Conservation (phyloP, 2,113 vertebrate genomes). For the Psittacus erithacus region DNA sequence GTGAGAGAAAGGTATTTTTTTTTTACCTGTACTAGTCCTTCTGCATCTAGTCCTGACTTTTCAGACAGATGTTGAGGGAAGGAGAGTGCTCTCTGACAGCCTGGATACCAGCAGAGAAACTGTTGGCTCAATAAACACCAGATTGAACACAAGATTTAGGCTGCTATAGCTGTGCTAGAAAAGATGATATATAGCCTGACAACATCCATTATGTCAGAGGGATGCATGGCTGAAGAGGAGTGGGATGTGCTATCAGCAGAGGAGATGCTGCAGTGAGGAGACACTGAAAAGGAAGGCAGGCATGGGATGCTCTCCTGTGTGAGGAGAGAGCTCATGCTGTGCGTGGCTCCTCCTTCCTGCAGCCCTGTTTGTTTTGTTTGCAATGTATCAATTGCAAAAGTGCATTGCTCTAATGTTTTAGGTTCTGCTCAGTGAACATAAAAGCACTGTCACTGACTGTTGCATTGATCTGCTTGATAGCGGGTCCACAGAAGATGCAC, state of each 20-base stretch:
- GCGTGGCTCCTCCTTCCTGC: rapidly evolving
- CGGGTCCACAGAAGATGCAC: not conserved
- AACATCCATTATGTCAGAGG: not conserved
- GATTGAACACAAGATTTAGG: not conserved
- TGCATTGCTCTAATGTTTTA: not conserved
- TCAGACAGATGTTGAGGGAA: not conserved
- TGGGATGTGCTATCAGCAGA: not conserved
- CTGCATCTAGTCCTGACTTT: not conserved
- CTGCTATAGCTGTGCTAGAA: not conserved
- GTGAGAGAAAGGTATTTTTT: not conserved
- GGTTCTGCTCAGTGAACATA: not conserved
- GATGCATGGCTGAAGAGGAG: not conserved
- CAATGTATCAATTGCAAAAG: not conserved
- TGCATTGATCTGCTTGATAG: not conserved
- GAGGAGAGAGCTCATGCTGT: not conserved
- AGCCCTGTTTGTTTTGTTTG: not conserved
- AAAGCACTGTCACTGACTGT: not conserved
- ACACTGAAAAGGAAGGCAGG: not conserved
- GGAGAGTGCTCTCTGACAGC: not conserved
- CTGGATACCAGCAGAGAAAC: not conserved
- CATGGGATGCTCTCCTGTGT: not conserved
- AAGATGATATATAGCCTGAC: not conserved
- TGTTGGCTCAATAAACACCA: not conserved
- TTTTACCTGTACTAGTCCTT: not conserved
- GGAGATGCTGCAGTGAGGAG: not conserved